Base-by-base conservation (phyloP, 2,888 invertebrate species). In the Napeogenes inachia region DNA sequence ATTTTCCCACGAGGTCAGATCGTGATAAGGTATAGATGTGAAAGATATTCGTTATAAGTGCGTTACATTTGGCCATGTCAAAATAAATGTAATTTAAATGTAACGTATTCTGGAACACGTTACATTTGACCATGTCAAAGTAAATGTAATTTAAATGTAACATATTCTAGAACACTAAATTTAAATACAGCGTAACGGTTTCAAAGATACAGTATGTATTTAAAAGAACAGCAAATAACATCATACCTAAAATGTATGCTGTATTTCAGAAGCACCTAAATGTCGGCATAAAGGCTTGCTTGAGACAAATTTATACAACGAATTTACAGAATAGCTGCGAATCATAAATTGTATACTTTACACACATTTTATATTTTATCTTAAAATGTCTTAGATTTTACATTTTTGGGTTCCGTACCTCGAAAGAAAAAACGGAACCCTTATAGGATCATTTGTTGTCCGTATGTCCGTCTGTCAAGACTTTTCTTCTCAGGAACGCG, bases 1-100 rank as follows among this genome's bases (percentile, higher is more conserved):
- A 57, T 62, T 70, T 67, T 71, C 63, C 63, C 69, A 66, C 63
- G 71, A 69, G 72, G 70, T 71, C 68, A 72, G 69, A 74, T 73
- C 57, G 61, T 63, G 70, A 73, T 73, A 70, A 69, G 68, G 30
- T 47, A 47, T 21, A 47, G 47, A 47, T 47, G 47, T 50, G 12
- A 50, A 30, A 30, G 50, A 50, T 50, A 50, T 50, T 21, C 21
- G 21, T 21, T 30, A 10, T 50, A 47, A 47, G n/a, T 47, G 47
- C 21, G 13, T 47, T 47, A 47, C 47, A n/a, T 47, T 47, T 47
- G 13, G 47, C 47, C n/a, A 21, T 6, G 2, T n/a, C n/a, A 47
- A 47, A 47, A 35, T 4, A 47, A 47, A 47, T n/a, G 21, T 47
- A 13, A 47, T 13, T 13, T 21, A n/a, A 47, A 35, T 35, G 6